Conservation (phyloP, 1,140 invertebrate species). For the Battus philenor region DNA sequence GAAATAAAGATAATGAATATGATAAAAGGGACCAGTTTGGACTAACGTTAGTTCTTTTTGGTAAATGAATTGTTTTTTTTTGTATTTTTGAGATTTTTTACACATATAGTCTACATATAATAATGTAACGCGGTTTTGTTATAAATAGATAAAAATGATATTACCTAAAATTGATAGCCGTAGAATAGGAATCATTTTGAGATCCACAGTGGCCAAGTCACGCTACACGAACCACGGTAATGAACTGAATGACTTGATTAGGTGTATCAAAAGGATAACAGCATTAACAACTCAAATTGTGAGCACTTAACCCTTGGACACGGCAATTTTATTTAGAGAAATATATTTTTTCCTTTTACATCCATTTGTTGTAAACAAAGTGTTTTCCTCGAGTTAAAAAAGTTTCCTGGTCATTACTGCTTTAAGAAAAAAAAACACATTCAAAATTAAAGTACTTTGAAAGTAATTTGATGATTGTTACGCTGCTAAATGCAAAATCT, state of each 20-base stretch:
- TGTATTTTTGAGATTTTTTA: too few species aligned
- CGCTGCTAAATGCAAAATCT: slow-evolving; percentile 7
- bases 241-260: slow-evolving; percentile 59
- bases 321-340: slow-evolving; percentile 29
- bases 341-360: slow-evolving; percentile 12
- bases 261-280: slow-evolving; percentile 44
- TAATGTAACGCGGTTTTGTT: too few species aligned
- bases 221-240: slow-evolving; percentile 34
- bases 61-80: too few species aligned
- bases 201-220: slow-evolving; percentile 19
- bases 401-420: not conserved
- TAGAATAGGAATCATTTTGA: slow-evolving; percentile 34
- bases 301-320: slow-evolving; percentile 32
- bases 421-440: slow-evolving; percentile 2
- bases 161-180: slow-evolving; percentile 36
- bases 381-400: slow-evolving; percentile 1
- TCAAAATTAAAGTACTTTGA: slow-evolving; percentile 3
- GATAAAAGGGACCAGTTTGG: too few species aligned
- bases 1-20: too few species aligned
- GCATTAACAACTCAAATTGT: slow-evolving; percentile 37
- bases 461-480: slow-evolving; percentile 8
- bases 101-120: too few species aligned
- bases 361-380: slow-evolving; percentile 9
- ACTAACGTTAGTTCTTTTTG: too few species aligned
- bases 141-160: too few species aligned